Percentiles rank a stretch among this genome's conserved stretches.
phyloP scores from a whole-genome alignment of 2,113 vertebrate species.

The Cryptotis parvus region DNA sequence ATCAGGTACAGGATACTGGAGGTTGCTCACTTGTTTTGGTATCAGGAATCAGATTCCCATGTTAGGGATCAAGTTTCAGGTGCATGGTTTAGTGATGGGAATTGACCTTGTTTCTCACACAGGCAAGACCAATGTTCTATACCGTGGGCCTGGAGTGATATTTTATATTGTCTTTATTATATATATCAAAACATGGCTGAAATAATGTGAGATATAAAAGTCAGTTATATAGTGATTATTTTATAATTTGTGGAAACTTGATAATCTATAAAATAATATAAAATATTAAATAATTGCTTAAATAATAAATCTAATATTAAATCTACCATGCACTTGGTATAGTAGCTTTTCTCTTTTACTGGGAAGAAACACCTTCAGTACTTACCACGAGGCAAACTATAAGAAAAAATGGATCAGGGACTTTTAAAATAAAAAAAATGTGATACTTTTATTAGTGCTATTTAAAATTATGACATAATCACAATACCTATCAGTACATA shows the following conservation, averaged over 20 bases:
- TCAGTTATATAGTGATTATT: neutral
- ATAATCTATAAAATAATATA: too few relatives aligned
- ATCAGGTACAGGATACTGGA: too few relatives aligned
- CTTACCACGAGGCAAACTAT: neutral
- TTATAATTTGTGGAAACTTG: slow-evolving; percentile 2
- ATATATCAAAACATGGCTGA: slow-evolving; percentile 15
- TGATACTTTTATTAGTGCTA: neutral
- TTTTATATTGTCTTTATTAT: slow-evolving; percentile 13
- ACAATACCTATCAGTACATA: neutral
- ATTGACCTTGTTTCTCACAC: too few relatives aligned
- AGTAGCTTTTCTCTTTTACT: neutral
- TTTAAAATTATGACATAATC: neutral
- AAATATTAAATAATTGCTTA: too few relatives aligned
- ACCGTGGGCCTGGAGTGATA: neutral
- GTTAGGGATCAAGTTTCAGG: too few relatives aligned
- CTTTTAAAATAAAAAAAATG: neutral
- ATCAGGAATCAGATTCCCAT: too few relatives aligned
- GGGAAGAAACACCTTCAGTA: neutral
- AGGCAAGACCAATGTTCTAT: too few relatives aligned
- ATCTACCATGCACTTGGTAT: neutral
- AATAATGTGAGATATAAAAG: neutral
- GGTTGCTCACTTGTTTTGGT: too few relatives aligned
- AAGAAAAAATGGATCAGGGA: neutral
- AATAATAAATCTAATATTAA: neutral
- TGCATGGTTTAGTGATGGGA: too few relatives aligned